Base-by-base conservation (phyloP, 2,888 invertebrate genomes). In the Charanyca ferruginea region DNA sequence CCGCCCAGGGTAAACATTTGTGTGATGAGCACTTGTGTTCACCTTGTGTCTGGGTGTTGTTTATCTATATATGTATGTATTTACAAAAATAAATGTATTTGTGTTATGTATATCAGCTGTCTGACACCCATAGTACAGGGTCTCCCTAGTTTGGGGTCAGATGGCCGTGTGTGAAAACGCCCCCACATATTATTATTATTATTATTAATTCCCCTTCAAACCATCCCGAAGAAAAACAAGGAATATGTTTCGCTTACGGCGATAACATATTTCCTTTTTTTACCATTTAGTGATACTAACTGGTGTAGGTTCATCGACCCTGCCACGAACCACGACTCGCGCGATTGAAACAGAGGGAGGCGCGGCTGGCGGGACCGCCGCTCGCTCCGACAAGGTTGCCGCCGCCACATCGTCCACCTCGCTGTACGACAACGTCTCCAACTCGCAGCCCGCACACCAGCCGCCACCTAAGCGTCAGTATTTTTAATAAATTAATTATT, bases 361-460 rank as follows among this genome's bases (percentile, higher is more conserved):
- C 53, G 94, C 96, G 49, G 89, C 94, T 16, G 70, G 89, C 42
- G 97, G 87, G 44, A 96, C 96, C 71, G 95, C 97, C 3, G 96
- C 97, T 75, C 83, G 97, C 93, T 81, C 96, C 60, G 97, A 97
- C 77, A 98, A 98, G 90, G 98, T 98, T 66, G 97, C 98, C 54
- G 97, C 98, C 32, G 98, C 98, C 58, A 98, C 98, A n/a, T 98
- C 98, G 75, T 98, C 98, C 83, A 98, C 98, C 44, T 98, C 98
- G 60, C 96, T 98, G 53, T 98, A 98, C 88, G 98, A 98, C 93
- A 98, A 98, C 90, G 98, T 98, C 58, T 91, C 96, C 87, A 95
- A 94, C 78, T 86, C 96, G 4, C 95, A 94, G 77, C 89, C 93
- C 1, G 77, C 90, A 3, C 95, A 94, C 73, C 96, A 96, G 81